Conservation (phyloP, 1,140 invertebrate genomes). For the Drosophila fuyamai region DNA sequence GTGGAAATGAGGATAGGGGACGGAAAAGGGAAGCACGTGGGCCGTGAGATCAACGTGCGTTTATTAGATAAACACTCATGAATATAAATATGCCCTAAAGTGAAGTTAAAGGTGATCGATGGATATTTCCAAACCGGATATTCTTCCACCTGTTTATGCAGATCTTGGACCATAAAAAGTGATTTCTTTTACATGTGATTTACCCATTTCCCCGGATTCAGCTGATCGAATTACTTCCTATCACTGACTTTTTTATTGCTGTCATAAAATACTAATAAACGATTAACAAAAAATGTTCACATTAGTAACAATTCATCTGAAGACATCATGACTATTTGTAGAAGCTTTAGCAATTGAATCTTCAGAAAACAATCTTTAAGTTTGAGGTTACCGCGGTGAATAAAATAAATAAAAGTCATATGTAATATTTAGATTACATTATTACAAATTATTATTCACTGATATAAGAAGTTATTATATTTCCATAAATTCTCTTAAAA, state of each 20-base stretch:
- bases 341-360: too few relatives aligned
- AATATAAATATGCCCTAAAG: slow-evolving; percentile 10
- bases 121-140: slow-evolving; percentile 1
- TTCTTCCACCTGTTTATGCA: not conserved
- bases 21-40: slow-evolving; percentile 21
- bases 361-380: too few relatives aligned
- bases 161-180: not conserved
- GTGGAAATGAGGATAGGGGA: not conserved
- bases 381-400: too few relatives aligned
- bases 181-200: not conserved
- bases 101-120: slow-evolving; percentile 19
- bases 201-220: not conserved
- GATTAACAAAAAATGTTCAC: too few relatives aligned
- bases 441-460: too few relatives aligned
- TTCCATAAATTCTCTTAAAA: not conserved
- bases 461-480: not conserved
- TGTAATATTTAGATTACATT: too few relatives aligned
- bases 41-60: slow-evolving; percentile 19
- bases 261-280: not conserved
- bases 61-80: slow-evolving; percentile 32
- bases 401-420: too few relatives aligned
- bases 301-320: too few relatives aligned
- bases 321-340: too few relatives aligned
- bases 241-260: not conserved
- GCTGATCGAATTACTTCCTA: not conserved